A percentile compares a stretch with the other conserved stretches of the same genome.
Conservation (phyloP, 2,888 invertebrate species). For the Coremacera marginata region DNA sequence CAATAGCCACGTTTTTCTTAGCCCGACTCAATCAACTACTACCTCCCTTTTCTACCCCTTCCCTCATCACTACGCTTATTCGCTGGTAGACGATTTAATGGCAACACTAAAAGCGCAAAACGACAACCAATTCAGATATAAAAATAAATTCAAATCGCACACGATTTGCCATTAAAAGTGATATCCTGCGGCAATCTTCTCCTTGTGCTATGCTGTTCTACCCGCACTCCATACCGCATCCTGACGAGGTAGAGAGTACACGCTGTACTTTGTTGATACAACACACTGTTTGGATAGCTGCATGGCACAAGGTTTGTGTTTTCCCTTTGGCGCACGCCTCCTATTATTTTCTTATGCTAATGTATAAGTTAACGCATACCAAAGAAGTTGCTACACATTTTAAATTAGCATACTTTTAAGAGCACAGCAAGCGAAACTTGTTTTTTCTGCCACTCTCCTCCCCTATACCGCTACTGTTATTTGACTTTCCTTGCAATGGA, state of each 20-base stretch:
- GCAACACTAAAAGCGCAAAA: not conserved
- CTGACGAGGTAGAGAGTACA: not conserved
- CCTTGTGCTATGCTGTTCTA: not conserved
- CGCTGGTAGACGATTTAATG: too few species aligned
- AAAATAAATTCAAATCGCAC: slow-evolving; percentile 20
- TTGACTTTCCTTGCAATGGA: too few species aligned
- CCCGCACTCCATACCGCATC: not conserved
- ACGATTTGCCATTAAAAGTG: slow-evolving; percentile 10
- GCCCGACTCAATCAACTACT: too few species aligned
- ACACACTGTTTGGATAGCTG: not conserved
- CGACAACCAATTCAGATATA: slow-evolving; percentile 9
- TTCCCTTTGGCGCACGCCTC: not conserved
- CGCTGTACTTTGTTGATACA: not conserved
- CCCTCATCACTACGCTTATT: too few species aligned
- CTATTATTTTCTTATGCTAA: not conserved
- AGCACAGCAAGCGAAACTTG: not conserved
- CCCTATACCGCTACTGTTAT: too few species aligned
- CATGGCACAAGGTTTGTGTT: not conserved
- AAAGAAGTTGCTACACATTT: slow-evolving; percentile 4
- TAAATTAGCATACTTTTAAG: slow-evolving; percentile 2
- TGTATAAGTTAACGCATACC: not conserved
- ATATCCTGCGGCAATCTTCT: slow-evolving; percentile 23
- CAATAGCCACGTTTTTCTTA: too few species aligned
- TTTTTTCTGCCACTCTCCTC: too few species aligned
- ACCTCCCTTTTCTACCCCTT: too few species aligned